Evolutionary conservation across 2,797 vertebrate species (phyloP), one percentile per base, ranked within the genome.

Genomic region (Alexandromys oeconomus): DNA sequence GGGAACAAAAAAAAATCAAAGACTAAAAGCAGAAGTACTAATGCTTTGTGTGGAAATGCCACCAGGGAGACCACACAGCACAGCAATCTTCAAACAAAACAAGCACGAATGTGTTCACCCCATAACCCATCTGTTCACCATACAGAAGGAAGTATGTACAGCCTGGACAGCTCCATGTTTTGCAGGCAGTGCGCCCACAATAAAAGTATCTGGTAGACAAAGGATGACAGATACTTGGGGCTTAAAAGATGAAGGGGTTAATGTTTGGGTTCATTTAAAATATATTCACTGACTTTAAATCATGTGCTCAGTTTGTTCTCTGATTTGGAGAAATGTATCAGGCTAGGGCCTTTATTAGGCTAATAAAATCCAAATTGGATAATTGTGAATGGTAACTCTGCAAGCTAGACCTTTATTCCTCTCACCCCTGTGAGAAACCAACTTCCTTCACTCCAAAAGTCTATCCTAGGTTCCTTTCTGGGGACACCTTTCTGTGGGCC

Each of bases 71-170:
- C 93, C 91, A 93, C 91, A 87, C 85, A 84, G 51, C n/a, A 29
- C 37, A 86, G 90, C 97, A 93, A 87, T 84, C 95, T 97, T 95
- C 96, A 95, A 95, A 97, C 46, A 73, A 93, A 93, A 93, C 71
- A 80, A 90, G 91, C 73, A 43, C 0, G 2, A 89, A 82, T 74
- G 80, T 34, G 0, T 43, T 92, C 23, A 65, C 17, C 81, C 94
- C 27, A 1, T 57, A 87, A 6, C 87, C 92, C 95, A 94, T 92
- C 91, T 93, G 94, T 78, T 97, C 40, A 15, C 93, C 94, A 79
- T 87, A 21, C 90, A 79, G 93, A 81, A 95, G 82, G 80, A 95
- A 90, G 73, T 8, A 17, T 5, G 48, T 57, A 12, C 6, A 21
- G 48, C 27, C 85, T 37, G 46, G 93, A 40, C n/a, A 77, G 69